Percentiles rank a stretch among this genome's conserved stretches.
Conservation (phyloP, 2,888 invertebrate genomes). For the Salticus scenicus region DNA sequence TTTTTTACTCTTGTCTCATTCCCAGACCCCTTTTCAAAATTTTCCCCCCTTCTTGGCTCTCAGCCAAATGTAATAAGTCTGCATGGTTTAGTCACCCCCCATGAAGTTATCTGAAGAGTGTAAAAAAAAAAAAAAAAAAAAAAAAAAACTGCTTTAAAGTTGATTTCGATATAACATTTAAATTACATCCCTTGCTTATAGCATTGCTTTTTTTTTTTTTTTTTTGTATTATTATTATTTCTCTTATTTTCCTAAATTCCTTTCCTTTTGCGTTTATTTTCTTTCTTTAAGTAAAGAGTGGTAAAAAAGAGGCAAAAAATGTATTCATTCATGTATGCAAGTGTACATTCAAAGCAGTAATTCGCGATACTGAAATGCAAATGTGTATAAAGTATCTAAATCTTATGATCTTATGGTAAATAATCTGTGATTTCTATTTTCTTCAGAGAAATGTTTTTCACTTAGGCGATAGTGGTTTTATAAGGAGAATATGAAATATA, state of each 20-base stretch:
- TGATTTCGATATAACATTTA: constrained; percentile 68
- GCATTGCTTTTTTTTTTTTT: constrained; percentile 21
- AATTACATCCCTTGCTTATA: constrained; percentile 63
- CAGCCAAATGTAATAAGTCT: constrained; percentile 65
- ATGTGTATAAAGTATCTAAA: constrained; percentile 60
- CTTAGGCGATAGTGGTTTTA: constrained; percentile 47
- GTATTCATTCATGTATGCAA: constrained; percentile 22
- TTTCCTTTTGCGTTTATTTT: constrained; percentile 46
- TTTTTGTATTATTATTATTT: no score
- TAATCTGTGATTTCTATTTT: constrained; percentile 55
- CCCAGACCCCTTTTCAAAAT: constrained; percentile 10
- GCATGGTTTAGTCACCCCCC: constrained; percentile 54
- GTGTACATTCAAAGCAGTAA: constrained; percentile 33
- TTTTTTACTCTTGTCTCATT: constrained; percentile 49
- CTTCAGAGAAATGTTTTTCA: constrained; percentile 60
- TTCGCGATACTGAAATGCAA: constrained; percentile 59
- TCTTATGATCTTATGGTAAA: constrained; percentile 59
- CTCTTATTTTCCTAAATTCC: constrained; percentile 29
- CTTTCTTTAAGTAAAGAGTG: constrained; percentile 40
- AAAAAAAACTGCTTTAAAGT: constrained; percentile 60
- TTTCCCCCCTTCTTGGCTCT: constrained; percentile 31
- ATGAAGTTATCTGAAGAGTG: constrained; percentile 57
- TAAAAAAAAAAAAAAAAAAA: no score
- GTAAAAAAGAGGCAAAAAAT: neutral
- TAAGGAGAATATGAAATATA: constrained; percentile 44